Evolutionary conservation across 2,888 invertebrate genomes (phyloP), one percentile per base, ranked within the genome.

Genomic region (Tetranychus piercei): DNA sequence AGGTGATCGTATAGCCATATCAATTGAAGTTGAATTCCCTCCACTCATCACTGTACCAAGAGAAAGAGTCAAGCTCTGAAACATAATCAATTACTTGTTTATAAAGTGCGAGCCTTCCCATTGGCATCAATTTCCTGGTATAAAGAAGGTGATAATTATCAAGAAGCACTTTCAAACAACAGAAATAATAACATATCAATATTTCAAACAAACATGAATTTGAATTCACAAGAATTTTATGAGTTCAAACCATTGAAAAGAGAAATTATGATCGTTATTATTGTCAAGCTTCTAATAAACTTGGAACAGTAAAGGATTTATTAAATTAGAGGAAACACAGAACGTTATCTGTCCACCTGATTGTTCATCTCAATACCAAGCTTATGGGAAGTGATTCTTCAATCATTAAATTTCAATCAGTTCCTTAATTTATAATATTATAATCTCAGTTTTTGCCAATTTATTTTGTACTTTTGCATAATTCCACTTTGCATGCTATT

Each of bases 341-440:
- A 90, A 92, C 79, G 92, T 93, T 79, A 90, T 93, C 80, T 94
- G 94, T 81, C 94, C 93, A 80, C 94, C 93, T 78, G 93, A 93
- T 80, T 94, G 94, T 83, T 89, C 72, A 72, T 72, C 73, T 75
- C 72, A 34, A 20, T 43, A 44, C 43, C 22, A 69, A 44, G 22
- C 34, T 4, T 74, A 72, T 43, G n/a, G 55, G 55, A 15, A 55
- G 55, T 55, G 55, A 15, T 6, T 55, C 55, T 55, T 55, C 55
- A 55, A 15, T 15, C 15, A 5, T 55, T 15, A 55, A 55, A 15
- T 15, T 15, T 15, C 55, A 55, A 55, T 6, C 55, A 55, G 55
- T 55, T 5, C 55, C 55, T 55, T 55, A 55, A 55, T 55, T 55
- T 55, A 55, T 55, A 15, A 55, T 55, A 15, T 7, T 15, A 15